These are phyloP conservation scores for Garra rufa DNA, from an alignment of 2,113 vertebrate species.

Conservation along the genomic window DNA sequence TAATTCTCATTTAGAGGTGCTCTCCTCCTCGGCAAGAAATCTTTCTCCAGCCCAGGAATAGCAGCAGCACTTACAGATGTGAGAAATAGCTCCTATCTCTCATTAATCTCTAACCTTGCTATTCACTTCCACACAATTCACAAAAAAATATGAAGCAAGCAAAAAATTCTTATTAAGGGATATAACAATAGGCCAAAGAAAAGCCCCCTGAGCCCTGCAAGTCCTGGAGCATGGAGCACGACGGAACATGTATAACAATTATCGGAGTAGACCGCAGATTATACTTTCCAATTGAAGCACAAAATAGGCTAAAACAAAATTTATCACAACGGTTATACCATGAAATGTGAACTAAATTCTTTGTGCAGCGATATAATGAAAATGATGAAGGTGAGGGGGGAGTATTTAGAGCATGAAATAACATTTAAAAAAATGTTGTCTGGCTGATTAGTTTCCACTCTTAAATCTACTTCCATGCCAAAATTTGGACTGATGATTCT, in stretches of 20 bases:
- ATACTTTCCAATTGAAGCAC: constrained; percentile 68
- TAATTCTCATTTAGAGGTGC: constrained; percentile 39
- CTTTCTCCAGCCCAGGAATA: constrained; percentile 61
- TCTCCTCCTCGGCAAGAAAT: constrained; percentile 33
- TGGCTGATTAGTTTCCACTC: constrained; percentile 46
- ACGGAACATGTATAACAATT: constrained; percentile 57
- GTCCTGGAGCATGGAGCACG: constrained; percentile 38
- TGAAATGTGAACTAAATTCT: constrained; percentile 62
- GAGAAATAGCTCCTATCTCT: constrained; percentile 52
- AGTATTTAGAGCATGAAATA: constrained; percentile 39
- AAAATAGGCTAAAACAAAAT: constrained; percentile 67
- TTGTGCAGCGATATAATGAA: constrained; percentile 53
- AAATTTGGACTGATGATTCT: constrained; percentile 20
- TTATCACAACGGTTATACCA: constrained; percentile 56
- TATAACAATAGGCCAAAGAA: constrained; percentile 65
- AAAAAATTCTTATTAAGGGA: constrained; percentile 49
- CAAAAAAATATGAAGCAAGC: constrained; percentile 58
- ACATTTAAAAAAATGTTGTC: constrained; percentile 30
- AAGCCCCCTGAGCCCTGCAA: constrained; percentile 52
- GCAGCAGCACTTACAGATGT: constrained; percentile 55
- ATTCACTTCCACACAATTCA: constrained; percentile 58
- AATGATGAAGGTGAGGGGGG: constrained; percentile 34
- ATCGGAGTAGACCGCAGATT: constrained; percentile 61
- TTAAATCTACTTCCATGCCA: constrained; percentile 28
- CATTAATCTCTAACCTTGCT: constrained; percentile 56